Conservation (phyloP, 2,113 vertebrate genomes). For the Atherinomorus stipes region DNA sequence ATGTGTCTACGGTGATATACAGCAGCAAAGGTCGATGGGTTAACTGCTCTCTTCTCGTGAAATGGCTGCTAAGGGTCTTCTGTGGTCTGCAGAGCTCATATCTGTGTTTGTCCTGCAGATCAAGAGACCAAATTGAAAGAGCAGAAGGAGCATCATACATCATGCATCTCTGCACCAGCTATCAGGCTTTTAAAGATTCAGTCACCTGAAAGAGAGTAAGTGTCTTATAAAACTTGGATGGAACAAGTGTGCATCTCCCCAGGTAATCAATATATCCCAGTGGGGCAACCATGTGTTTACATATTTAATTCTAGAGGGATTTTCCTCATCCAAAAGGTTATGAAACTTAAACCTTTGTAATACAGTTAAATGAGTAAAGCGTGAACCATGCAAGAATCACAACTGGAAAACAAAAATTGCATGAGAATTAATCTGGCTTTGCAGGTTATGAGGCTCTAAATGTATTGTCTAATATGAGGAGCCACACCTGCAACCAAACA, state of each 20-base stretch:
- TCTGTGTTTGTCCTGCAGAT: conserved; percentile 30
- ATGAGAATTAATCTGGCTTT: neutral
- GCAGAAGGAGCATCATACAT: conserved; percentile 27
- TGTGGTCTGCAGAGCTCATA: conserved; percentile 41
- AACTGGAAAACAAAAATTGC: conserved; percentile 25
- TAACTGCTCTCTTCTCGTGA: conserved; percentile 64
- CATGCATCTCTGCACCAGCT: conserved; percentile 5
- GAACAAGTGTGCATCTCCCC: conserved; percentile 5
- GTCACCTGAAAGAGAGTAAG: neutral
- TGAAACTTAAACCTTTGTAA: conserved; percentile 10
- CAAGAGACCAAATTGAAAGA: conserved; percentile 18
- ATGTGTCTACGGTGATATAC: conserved; percentile 52
- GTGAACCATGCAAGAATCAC: conserved; percentile 20
- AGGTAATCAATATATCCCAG: neutral
- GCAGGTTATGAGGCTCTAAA: neutral
- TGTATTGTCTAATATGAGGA: conserved; percentile 27
- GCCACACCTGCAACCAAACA: conserved; percentile 56
- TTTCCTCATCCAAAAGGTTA: neutral
- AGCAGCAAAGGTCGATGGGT: conserved; percentile 53
- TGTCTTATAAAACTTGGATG: neutral
- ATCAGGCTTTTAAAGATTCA: neutral
- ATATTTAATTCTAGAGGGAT: conserved; percentile 8
- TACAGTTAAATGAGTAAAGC: conserved; percentile 6
- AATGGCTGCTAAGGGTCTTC: conserved; percentile 41
- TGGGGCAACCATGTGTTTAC: neutral